These are phyloP conservation scores for Trachymyrmex septentrionalis DNA, from an alignment of 1,140 invertebrate genomes.

Conservation along the genomic window DNA sequence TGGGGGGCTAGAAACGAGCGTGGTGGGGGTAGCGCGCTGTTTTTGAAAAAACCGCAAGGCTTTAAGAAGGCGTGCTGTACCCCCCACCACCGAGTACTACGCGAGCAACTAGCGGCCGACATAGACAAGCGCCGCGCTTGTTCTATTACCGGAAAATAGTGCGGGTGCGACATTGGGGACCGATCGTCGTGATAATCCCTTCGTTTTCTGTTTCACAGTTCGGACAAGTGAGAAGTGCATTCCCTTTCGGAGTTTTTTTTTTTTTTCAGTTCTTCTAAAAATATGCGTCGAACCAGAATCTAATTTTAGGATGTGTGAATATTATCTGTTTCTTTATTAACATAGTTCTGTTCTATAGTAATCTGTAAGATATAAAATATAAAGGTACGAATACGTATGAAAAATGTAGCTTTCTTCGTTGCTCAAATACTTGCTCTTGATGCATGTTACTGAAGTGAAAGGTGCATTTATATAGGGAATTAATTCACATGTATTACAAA, in stretches of 20 bases:
- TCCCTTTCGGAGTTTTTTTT: neutral
- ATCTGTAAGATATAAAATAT: neutral
- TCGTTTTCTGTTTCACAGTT: neutral
- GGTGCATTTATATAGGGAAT: neutral
- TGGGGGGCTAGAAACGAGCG: conserved; percentile 38
- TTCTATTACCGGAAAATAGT: conserved; percentile 75
- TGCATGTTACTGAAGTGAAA: conserved; percentile 6
- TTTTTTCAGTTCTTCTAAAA: neutral
- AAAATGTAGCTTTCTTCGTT: conserved; percentile 2
- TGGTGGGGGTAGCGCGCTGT: conserved; percentile 78
- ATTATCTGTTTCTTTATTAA: neutral
- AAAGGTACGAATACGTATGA: neutral
- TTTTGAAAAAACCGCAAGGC: conserved; percentile 86
- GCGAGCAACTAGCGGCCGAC: conserved; percentile 81
- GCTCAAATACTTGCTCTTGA: neutral
- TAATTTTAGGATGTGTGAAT: neutral
- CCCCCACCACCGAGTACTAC: conserved; percentile 84
- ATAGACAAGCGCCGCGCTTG: conserved; percentile 80
- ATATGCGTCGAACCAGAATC: neutral
- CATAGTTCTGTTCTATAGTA: neutral
- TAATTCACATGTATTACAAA: neutral
- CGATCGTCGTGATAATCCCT: conserved; percentile 20
- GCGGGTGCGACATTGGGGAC: conserved; percentile 26
- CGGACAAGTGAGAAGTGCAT: neutral
- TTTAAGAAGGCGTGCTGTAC: conserved; percentile 85